These are phyloP conservation scores for Acestrorhynchus altus DNA, from an alignment of 2,797 vertebrate species.

Conservation along the genomic window DNA sequence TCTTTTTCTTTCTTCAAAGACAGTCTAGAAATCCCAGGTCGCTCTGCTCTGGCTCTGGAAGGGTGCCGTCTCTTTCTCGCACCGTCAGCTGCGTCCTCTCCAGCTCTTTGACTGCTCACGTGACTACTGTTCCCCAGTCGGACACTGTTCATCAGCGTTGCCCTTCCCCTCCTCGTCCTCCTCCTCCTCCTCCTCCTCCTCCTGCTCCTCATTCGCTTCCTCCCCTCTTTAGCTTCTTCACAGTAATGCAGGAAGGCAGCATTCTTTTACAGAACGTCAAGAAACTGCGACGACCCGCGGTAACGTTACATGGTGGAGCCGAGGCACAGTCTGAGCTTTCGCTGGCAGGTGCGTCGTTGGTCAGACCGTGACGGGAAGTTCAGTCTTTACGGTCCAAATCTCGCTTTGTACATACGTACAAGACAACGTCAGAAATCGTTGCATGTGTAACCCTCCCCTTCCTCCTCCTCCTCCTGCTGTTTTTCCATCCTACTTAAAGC, in stretches of 20 bases:
- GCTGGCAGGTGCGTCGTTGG: neutral
- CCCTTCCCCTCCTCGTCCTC: constrained; percentile 36
- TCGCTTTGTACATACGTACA: constrained; percentile 68
- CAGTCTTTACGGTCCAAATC: constrained; percentile 71
- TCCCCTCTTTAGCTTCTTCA: constrained; percentile 4
- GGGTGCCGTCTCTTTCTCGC: constrained; percentile 43
- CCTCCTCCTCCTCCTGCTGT: constrained; percentile 1
- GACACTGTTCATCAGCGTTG: constrained; percentile 73
- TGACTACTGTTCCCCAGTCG: constrained; percentile 80
- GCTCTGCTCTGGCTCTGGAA: constrained; percentile 45
- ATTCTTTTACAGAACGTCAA: constrained; percentile 7
- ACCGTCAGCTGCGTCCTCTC: constrained; percentile 64
- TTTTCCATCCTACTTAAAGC: constrained; percentile 53
- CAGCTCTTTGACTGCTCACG: constrained; percentile 65
- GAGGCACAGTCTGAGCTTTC: constrained; percentile 11
- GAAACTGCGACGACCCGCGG: constrained; percentile 46
- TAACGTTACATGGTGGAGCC: constrained; percentile 31
- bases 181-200: neutral
- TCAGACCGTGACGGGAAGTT: constrained; percentile 4
- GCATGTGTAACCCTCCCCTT: constrained; percentile 20
- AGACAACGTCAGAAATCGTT: constrained; percentile 21
- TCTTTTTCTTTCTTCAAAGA: constrained; percentile 50
- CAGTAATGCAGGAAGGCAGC: neutral
- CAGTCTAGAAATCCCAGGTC: constrained; percentile 52
- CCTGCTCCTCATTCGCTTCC: neutral